These are phyloP conservation scores for Pycnomerus fuliginosus DNA, from an alignment of 2,888 invertebrate species.

Conservation along the genomic window DNA sequence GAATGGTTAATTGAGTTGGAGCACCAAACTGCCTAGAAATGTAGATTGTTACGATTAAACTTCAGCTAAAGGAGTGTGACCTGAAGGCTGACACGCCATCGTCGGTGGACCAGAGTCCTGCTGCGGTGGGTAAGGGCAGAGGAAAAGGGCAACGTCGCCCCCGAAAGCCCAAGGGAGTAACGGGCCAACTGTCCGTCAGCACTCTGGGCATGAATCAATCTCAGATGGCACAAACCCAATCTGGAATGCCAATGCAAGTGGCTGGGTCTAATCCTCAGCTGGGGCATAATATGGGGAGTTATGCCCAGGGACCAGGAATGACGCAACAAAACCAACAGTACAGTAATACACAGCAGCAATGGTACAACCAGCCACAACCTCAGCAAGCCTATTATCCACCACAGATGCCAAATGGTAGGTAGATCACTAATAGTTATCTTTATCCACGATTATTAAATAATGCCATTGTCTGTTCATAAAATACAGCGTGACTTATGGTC, in stretches of 20 bases:
- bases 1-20: slow-evolving; percentile 3
- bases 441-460: too few relatives aligned
- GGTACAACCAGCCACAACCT: slow-evolving; percentile 57
- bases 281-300: slow-evolving; percentile 42
- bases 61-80: slow-evolving; percentile 59
- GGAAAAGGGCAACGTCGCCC: slow-evolving; percentile 58
- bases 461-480: too few relatives aligned
- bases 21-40: slow-evolving; percentile 10
- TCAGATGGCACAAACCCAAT: slow-evolving; percentile 32
- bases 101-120: slow-evolving; percentile 67
- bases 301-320: slow-evolving; percentile 36
- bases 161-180: slow-evolving; percentile 53
- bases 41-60: slow-evolving; percentile 26
- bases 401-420: slow-evolving; percentile 51
- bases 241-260: slow-evolving; percentile 34
- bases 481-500: too few relatives aligned
- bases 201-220: slow-evolving; percentile 40
- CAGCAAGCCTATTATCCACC: slow-evolving; percentile 55
- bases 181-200: slow-evolving; percentile 44
- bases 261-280: slow-evolving; percentile 46
- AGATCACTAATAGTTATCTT: too few relatives aligned
- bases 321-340: slow-evolving; percentile 47
- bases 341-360: slow-evolving; percentile 58
- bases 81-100: slow-evolving; percentile 68
- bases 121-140: slow-evolving; percentile 33